Base-by-base conservation (phyloP, 1,140 invertebrate genomes). In the Aphidius gifuensis region DNA sequence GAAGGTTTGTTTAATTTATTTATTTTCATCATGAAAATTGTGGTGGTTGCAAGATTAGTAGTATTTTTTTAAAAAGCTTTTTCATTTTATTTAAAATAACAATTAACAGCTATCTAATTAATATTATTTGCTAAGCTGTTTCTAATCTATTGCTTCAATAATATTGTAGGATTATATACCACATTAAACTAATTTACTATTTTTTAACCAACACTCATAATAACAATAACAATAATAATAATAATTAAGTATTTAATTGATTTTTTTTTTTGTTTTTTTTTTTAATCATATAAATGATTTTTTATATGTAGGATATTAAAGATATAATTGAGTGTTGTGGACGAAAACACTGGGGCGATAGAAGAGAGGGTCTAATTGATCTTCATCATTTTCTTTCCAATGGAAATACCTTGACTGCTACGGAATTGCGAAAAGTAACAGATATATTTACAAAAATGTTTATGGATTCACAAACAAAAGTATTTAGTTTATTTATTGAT, bases 361-460 rank as follows among this genome's bases (percentile, higher is more conserved):
- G 94, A 42, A 96, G 96, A 73, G 94, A 98, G 69, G 95, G 95
- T 16, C 83, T 98, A 4, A 83, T 93, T 5, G 90, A 90, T 64
- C 81, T 98, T 42, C 91, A 88, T 62, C 77, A 86, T 68, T 90
- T 92, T 71, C 83, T 95, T 16, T 85, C 86, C 62, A 85, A 85
- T 71, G 89, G 90, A 48, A 85, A 89, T 23, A 84, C 82, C 16
- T 81, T 96, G 6, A 85, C 84, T 8, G 81, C 85, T 3, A 82
- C 86, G 4, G 91, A 96, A 73, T 80, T 96, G 44, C 87, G 88
- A 50, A 86, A 89, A 67, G 85, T 95, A 6, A 94, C 92, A 0
- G 94, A 97, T 69, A 90, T 96, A 64, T 94, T 97, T 73, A 92
- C 92, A 49, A 92, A 94, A 82, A 95, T 97, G 92, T 97, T 98